phyloP scores from a whole-genome alignment of 2,797 vertebrate genomes.

The Rhinatrema bivittatum region DNA sequence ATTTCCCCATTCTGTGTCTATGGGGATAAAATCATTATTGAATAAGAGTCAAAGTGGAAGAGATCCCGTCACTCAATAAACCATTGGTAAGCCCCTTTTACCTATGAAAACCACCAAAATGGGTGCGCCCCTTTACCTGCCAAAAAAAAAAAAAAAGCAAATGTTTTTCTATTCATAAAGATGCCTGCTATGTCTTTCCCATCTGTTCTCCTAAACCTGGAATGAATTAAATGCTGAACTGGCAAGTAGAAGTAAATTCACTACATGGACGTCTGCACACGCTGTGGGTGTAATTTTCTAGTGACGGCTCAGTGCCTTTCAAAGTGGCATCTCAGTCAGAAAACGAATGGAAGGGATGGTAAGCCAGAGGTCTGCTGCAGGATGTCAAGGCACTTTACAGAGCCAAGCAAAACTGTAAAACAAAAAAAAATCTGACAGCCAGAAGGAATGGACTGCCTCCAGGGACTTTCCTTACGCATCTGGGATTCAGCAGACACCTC shows the following conservation, averaged over 20 bases:
- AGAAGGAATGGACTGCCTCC: conserved; percentile 18
- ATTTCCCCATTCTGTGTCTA: too few species aligned
- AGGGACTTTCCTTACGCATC: conserved; percentile 1
- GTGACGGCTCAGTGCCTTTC: conserved; percentile 27
- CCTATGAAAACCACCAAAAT: too few species aligned
- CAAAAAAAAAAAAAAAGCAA: neutral
- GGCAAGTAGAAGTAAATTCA: conserved; percentile 16
- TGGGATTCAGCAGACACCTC: conserved; percentile 1
- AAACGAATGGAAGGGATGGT: conserved; percentile 23
- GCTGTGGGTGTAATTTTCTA: conserved; percentile 24
- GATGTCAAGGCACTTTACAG: conserved; percentile 34
- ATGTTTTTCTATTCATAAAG: rapidly evolving
- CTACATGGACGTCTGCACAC: conserved; percentile 17
- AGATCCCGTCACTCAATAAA: too few species aligned
- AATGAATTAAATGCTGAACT: conserved; percentile 3
- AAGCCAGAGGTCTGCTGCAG: conserved; percentile 28
- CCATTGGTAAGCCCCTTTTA: too few species aligned
- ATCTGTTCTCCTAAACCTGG: neutral
- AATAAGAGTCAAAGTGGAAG: too few species aligned
- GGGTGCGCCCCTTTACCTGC: too few species aligned
- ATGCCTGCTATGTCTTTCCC: neutral
- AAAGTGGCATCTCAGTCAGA: conserved; percentile 45
- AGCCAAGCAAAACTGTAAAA: conserved; percentile 31
- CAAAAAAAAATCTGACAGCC: conserved; percentile 30
- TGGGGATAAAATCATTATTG: too few species aligned